These are phyloP conservation scores for Melanotaenia pygmaea DNA, from an alignment of 2,797 vertebrate species.

Conservation along the genomic window DNA sequence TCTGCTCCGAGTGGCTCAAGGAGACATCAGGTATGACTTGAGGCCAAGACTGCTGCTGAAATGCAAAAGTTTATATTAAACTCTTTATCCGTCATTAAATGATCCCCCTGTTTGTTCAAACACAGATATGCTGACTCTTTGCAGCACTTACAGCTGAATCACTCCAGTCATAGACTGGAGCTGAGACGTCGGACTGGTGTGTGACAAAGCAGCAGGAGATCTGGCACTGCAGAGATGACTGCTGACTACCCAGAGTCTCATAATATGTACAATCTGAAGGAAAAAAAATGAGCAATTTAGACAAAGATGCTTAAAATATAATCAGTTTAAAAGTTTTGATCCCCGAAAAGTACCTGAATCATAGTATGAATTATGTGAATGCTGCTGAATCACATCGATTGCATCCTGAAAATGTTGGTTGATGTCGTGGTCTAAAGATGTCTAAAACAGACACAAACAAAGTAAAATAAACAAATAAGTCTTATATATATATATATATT, in stretches of 20 bases:
- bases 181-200: slow-evolving; percentile 73
- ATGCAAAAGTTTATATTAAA: slow-evolving; percentile 12
- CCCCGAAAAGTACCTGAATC: slow-evolving; percentile 78
- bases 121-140: not conserved
- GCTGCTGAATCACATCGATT: slow-evolving; percentile 92
- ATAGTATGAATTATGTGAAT: slow-evolving; percentile 83
- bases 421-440: slow-evolving; percentile 85
- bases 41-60: slow-evolving; percentile 75
- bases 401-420: slow-evolving; percentile 95
- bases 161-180: slow-evolving; percentile 82
- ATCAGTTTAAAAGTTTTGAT: not conserved
- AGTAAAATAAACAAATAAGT: not conserved
- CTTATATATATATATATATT: not conserved
- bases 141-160: slow-evolving; percentile 82
- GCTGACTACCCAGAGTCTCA: slow-evolving; percentile 80
- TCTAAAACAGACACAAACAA: slow-evolving; percentile 68
- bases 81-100: not conserved
- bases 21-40: slow-evolving; percentile 73
- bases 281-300: not conserved
- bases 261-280: slow-evolving; percentile 85
- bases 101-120: too few species aligned
- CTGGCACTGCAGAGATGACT: slow-evolving; percentile 75
- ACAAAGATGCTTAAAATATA: not conserved
- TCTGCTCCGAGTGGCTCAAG: slow-evolving; percentile 57
- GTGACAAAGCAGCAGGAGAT: slow-evolving; percentile 80